phyloP scores from a whole-genome alignment of 2,113 vertebrate genomes.

The Fregata magnificens region DNA sequence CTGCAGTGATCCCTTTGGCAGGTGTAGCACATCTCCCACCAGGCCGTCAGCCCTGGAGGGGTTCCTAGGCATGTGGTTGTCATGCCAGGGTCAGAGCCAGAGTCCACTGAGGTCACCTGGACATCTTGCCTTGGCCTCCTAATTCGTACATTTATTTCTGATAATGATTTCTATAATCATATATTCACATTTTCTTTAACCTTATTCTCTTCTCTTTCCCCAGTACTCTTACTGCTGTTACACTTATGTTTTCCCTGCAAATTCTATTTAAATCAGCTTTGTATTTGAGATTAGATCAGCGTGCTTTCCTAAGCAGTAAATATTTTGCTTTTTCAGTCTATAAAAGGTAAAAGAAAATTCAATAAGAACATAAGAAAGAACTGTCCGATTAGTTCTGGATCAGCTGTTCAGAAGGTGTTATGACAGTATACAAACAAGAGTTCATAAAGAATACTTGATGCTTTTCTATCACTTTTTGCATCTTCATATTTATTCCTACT shows the following conservation, averaged over 20 bases:
- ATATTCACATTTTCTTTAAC: not conserved
- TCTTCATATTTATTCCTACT: slow-evolving; percentile 15
- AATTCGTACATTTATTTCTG: not conserved
- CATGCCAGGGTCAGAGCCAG: not conserved
- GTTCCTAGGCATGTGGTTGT: not conserved
- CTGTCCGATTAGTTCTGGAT: not conserved
- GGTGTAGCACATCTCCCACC: not conserved
- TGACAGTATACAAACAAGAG: not conserved
- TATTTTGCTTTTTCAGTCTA: not conserved
- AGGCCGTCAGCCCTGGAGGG: not conserved
- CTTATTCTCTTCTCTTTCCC: not conserved
- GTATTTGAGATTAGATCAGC: not conserved
- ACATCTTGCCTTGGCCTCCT: not conserved
- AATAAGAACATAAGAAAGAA: not conserved
- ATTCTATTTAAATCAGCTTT: not conserved
- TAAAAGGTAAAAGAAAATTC: not conserved
- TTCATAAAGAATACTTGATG: slow-evolving; percentile 12
- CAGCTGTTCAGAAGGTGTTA: not conserved
- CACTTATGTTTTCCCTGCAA: not conserved
- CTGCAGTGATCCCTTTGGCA: rapidly evolving
- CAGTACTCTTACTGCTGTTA: not conserved
- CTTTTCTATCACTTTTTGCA: not conserved
- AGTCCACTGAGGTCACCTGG: not conserved
- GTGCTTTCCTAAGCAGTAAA: not conserved
- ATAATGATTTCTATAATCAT: not conserved